Percentiles rank a stretch among this genome's conserved stretches.
These are phyloP conservation scores for Isaurus tuberculatus DNA, from an alignment of 92 coral and sea anemone species.

Conservation along the genomic window DNA sequence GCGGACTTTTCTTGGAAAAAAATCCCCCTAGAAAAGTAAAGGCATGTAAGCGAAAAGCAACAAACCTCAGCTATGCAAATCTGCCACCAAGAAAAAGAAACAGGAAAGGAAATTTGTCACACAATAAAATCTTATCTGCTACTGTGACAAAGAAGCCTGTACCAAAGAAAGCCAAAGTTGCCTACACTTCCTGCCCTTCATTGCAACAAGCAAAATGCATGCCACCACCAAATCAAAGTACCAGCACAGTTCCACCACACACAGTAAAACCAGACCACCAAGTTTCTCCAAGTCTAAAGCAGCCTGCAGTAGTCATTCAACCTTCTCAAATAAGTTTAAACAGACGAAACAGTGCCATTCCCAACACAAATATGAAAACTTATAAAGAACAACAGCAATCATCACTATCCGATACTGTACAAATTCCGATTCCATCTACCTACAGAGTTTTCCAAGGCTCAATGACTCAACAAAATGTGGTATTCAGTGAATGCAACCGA, in stretches of 20 bases:
- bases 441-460: constrained; percentile 25
- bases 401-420: background rate
- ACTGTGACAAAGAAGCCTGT: background rate
- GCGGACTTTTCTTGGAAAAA: constrained; percentile 43
- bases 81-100: background rate
- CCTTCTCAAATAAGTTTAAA: background rate
- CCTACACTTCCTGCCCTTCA: background rate
- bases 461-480: constrained; percentile 2
- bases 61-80: background rate
- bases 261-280: background rate
- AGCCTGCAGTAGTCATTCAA: background rate
- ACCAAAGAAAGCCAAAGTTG: background rate
- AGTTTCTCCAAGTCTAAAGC: background rate
- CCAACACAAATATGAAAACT: background rate
- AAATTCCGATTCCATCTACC: no score
- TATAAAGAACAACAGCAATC: background rate
- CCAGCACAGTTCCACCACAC: background rate
- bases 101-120: background rate
- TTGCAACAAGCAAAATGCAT: background rate
- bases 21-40: constrained; percentile 22
- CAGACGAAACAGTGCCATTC: background rate
- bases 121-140: background rate
- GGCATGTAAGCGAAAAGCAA: background rate
- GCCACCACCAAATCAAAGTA: background rate
- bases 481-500: constrained; percentile 16